A percentile compares a stretch with the other conserved stretches of the same genome.
phyloP scores from a whole-genome alignment of 2,797 vertebrate species.

The Eospalax fontanierii region DNA sequence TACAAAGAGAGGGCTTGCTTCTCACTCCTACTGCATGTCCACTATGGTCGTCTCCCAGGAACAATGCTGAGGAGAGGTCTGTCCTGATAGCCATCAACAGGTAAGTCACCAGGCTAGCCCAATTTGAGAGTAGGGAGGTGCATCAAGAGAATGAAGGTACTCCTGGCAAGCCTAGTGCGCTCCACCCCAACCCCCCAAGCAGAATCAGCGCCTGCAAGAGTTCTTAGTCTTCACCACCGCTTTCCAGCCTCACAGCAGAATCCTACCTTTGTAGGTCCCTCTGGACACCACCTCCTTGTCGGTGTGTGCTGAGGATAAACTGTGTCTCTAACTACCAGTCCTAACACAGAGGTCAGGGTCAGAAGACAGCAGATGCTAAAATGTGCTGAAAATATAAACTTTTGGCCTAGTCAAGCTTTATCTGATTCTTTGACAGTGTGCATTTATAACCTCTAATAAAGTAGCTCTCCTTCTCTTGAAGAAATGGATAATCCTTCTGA shows the following conservation, averaged over 20 bases:
- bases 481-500: neutral
- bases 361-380: neutral
- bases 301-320: fast-evolving
- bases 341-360: neutral
- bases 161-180: fast-evolving
- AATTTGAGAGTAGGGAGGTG: neutral
- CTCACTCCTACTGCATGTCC: fast-evolving
- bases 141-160: too few species aligned
- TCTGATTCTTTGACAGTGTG: neutral
- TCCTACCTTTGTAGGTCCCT: too few species aligned
- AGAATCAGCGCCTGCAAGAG: neutral
- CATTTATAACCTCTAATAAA: neutral
- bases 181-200: fast-evolving
- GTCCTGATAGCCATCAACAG: neutral
- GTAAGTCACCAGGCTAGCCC: neutral
- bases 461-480: neutral
- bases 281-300: neutral
- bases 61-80: fast-evolving
- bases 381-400: neutral
- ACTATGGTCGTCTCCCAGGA: neutral
- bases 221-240: fast-evolving
- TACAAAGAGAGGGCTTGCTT: too few species aligned
- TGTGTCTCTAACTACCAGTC: neutral
- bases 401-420: neutral
- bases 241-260: fast-evolving